Conservation (phyloP, 2,888 invertebrate genomes). For the Diarsia dahlii region DNA sequence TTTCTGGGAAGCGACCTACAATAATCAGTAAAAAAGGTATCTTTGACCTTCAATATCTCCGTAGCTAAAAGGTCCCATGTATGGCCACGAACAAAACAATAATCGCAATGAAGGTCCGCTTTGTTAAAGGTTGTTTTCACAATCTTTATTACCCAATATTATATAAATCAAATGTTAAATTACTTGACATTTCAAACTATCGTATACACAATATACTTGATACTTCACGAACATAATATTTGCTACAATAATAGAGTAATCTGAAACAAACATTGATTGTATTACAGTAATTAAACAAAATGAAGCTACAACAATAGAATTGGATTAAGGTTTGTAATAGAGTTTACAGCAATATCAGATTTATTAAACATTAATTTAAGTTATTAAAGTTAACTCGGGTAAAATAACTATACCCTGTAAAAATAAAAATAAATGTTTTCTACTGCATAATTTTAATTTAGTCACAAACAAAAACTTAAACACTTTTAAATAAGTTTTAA, state of each 20-base stretch:
- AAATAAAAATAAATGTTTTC: slow-evolving; percentile 11
- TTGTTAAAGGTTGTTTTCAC: background rate
- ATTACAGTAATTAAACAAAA: slow-evolving; percentile 30
- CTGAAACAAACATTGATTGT: slow-evolving; percentile 37
- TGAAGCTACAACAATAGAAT: slow-evolving; percentile 24
- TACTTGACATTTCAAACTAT: slow-evolving; percentile 17
- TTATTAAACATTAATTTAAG: slow-evolving; percentile 18
- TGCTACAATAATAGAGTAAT: slow-evolving; percentile 28
- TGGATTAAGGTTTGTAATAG: slow-evolving; percentile 24
- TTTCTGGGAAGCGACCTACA: background rate
- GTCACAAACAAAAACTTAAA: background rate
- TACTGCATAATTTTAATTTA: slow-evolving; percentile 3
- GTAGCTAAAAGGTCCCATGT: background rate
- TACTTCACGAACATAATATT: background rate
- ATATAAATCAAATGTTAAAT: background rate
- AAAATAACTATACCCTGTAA: background rate
- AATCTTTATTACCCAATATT: background rate
- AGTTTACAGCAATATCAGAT: slow-evolving; percentile 17
- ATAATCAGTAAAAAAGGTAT: background rate
- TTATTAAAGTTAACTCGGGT: background rate
- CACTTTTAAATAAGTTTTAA: slow-evolving; percentile 5
- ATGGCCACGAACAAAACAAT: background rate
- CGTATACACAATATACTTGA: background rate
- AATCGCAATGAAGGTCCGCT: background rate
- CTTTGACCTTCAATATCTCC: background rate